Percentiles rank a stretch among this genome's conserved stretches.
These are phyloP conservation scores for Siniperca scherzeri DNA, from an alignment of 2,797 vertebrate species.

Conservation along the genomic window DNA sequence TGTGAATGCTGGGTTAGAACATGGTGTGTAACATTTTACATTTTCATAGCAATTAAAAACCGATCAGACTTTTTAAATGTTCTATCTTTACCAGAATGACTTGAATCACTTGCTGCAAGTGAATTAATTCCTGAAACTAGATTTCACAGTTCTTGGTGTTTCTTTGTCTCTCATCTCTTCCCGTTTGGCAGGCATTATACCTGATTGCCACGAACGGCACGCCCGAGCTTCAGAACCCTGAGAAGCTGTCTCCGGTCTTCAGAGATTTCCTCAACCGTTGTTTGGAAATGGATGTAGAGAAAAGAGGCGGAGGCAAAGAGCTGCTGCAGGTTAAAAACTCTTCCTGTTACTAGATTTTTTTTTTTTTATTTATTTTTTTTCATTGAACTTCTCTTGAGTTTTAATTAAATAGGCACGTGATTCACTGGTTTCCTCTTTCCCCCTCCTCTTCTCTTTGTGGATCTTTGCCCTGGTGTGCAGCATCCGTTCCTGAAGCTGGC, in stretches of 20 bases:
- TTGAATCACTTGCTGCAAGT: not conserved
- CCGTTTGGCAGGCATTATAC: slow-evolving; percentile 91
- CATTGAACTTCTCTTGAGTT: not conserved
- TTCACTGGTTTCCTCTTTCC: not conserved
- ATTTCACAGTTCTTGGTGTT: slow-evolving; percentile 19
- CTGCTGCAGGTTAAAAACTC: slow-evolving; percentile 90
- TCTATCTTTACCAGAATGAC: not conserved
- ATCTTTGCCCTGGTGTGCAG: slow-evolving; percentile 75
- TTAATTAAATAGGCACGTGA: not conserved
- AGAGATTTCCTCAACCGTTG: slow-evolving; percentile 96
- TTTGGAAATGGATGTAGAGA: slow-evolving; percentile 99
- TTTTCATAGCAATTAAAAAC: not conserved
- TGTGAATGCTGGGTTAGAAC: not conserved
- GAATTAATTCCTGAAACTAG: not conserved
- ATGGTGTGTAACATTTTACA: not conserved
- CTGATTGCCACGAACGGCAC: slow-evolving; percentile 99
- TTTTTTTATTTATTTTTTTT: not conserved
- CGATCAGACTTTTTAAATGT: not conserved
- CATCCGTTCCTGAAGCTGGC: slow-evolving; percentile 99
- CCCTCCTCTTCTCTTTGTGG: not conserved
- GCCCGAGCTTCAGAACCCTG: slow-evolving; percentile 97
- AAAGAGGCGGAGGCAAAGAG: slow-evolving; percentile 96
- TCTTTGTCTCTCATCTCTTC: not conserved
- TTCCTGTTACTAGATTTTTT: not conserved
- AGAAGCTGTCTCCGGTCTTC: slow-evolving; percentile 97